These are phyloP conservation scores for Euleptes europaea DNA, from an alignment of 2,113 vertebrate genomes.

Conservation along the genomic window DNA sequence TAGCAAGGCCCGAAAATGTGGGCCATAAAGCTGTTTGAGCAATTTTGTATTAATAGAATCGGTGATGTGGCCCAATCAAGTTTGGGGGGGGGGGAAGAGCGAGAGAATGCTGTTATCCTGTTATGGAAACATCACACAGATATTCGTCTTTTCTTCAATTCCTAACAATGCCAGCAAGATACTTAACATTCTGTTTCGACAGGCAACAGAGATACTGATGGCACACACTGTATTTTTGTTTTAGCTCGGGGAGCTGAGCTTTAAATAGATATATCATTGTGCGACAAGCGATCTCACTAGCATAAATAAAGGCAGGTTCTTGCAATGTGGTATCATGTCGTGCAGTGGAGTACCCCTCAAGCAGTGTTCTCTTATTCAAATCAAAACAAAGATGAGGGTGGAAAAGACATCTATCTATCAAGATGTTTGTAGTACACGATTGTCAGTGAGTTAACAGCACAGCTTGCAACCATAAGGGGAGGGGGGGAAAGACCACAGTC, in stretches of 20 bases:
- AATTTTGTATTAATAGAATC: too few species aligned
- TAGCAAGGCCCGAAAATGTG: too few species aligned
- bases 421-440: neutral
- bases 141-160: neutral
- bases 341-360: neutral
- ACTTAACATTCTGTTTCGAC: neutral
- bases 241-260: neutral
- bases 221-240: neutral
- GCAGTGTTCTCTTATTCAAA: neutral
- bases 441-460: neutral
- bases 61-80: too few species aligned
- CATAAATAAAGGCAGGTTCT: neutral
- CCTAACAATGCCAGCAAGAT: neutral
- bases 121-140: too few species aligned
- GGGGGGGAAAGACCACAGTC: neutral
- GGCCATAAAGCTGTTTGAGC: too few species aligned
- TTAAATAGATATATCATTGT: neutral
- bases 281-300: neutral
- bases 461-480: neutral
- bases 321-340: neutral
- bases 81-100: too few species aligned
- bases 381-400: neutral
- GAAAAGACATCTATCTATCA: neutral
- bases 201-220: neutral
- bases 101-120: too few species aligned